phyloP scores from a whole-genome alignment of 2,113 vertebrate species.

The Verasper variegatus region DNA sequence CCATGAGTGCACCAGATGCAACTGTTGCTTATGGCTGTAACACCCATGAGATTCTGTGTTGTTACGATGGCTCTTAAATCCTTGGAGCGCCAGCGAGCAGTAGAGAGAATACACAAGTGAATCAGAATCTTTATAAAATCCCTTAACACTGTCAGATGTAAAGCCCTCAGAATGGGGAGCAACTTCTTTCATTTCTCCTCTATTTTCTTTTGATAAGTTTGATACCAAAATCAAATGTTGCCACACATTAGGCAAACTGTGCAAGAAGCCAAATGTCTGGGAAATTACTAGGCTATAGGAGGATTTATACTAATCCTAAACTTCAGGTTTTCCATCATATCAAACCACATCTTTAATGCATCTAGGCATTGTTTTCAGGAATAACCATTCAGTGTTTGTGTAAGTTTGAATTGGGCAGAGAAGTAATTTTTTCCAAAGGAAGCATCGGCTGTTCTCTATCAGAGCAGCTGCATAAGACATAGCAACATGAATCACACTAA shows the following conservation, averaged over 20 bases:
- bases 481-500: background rate
- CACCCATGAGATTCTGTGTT: slow-evolving; percentile 8
- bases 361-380: background rate
- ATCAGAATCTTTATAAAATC: background rate
- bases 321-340: background rate
- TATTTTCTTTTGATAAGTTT: background rate
- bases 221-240: background rate
- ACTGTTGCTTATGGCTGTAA: slow-evolving; percentile 20
- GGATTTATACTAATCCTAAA: background rate
- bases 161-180: background rate
- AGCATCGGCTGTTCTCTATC: background rate
- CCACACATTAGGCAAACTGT: too few species aligned
- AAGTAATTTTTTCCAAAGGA: background rate
- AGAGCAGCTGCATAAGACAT: background rate
- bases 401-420: background rate
- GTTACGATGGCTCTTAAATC: slow-evolving; percentile 9
- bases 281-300: background rate
- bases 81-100: background rate
- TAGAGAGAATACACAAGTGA: background rate
- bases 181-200: slow-evolving; percentile 9
- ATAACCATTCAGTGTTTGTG: background rate
- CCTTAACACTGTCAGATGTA: background rate
- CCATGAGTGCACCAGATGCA: slow-evolving; percentile 16
- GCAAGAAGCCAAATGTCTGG: background rate
- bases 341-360: background rate